Conservation (phyloP, 2,113 vertebrate species). For the Arothron firmamentum region DNA sequence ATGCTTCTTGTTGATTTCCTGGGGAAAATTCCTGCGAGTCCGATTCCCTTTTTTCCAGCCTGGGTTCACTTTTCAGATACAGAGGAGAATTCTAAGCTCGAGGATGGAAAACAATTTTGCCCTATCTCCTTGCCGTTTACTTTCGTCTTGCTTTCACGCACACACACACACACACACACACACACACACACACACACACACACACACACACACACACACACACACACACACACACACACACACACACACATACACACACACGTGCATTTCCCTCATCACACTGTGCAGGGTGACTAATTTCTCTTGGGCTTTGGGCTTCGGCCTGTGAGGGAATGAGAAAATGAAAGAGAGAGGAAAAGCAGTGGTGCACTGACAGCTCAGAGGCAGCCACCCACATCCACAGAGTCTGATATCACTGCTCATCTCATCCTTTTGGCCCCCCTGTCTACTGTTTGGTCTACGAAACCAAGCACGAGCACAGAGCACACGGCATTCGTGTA, state of each 20-base stretch:
- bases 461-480: constrained; percentile 28
- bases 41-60: constrained; percentile 15
- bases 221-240: constrained; percentile 20
- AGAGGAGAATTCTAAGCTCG: constrained; percentile 54
- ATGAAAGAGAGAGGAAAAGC: constrained; percentile 53
- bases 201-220: constrained; percentile 20
- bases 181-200: constrained; percentile 5
- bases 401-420: constrained; percentile 44
- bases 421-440: constrained; percentile 44
- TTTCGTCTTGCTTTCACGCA: constrained; percentile 24
- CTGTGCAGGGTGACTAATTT: constrained; percentile 69
- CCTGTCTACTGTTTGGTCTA: constrained; percentile 33
- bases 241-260: not conserved
- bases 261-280: constrained; percentile 1
- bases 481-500: constrained; percentile 16
- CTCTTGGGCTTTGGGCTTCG: constrained; percentile 69
- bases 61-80: constrained; percentile 60
- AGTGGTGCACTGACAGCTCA: constrained; percentile 48
- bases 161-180: constrained; percentile 23
- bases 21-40: not conserved
- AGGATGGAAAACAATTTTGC: constrained; percentile 56
- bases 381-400: constrained; percentile 54
- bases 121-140: constrained; percentile 21
- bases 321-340: constrained; percentile 56
- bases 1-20: not conserved